These are phyloP conservation scores for Microcebus lehilahytsara DNA, from an alignment of 2,113 vertebrate species.

Conservation along the genomic window DNA sequence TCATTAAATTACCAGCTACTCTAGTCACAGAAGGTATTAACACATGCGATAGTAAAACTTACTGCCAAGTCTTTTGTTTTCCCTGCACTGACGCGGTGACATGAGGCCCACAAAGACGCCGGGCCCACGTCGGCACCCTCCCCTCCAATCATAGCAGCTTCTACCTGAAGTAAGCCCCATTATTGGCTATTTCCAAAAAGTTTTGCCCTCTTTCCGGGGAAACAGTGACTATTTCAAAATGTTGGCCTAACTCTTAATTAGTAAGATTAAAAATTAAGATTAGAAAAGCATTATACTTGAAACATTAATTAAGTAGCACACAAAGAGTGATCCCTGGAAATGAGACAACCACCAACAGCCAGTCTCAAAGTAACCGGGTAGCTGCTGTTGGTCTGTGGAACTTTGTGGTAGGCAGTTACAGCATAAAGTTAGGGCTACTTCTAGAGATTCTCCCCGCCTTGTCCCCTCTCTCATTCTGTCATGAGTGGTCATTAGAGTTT, in stretches of 20 bases:
- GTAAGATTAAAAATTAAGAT: background rate
- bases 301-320: background rate
- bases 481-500: background rate
- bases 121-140: background rate
- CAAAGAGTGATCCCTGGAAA: background rate
- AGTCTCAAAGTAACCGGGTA: background rate
- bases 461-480: background rate
- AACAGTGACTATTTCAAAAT: background rate
- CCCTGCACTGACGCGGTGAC: background rate
- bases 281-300: background rate
- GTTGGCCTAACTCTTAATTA: background rate
- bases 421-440: slow-evolving; percentile 23
- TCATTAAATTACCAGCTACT: background rate
- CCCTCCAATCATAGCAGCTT: background rate
- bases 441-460: background rate
- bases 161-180: background rate
- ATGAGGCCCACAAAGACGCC: background rate
- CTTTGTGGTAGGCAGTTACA: background rate
- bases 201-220: background rate
- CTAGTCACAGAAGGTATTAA: background rate
- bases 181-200: background rate
- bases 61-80: background rate
- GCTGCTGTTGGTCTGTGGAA: background rate
- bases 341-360: background rate
- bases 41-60: background rate